phyloP scores from a whole-genome alignment of 2,113 vertebrate species.

The Bubo blakistoni region DNA sequence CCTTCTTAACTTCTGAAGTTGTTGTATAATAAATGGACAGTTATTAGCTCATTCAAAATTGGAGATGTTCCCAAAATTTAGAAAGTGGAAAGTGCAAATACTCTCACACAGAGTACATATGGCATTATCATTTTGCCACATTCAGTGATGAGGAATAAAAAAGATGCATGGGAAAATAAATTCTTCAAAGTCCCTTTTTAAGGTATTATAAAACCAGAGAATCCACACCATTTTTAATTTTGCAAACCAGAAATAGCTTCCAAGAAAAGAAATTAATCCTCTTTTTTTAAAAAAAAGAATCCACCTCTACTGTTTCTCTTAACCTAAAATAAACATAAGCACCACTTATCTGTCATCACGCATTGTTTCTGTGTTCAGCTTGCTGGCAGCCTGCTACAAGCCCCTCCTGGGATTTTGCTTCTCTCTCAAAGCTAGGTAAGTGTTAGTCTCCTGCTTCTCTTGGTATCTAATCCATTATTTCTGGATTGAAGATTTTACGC shows the following conservation, averaged over 20 bases:
- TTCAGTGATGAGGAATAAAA: not conserved
- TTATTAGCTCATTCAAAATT: not conserved
- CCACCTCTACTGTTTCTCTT: not conserved
- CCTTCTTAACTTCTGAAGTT: not conserved
- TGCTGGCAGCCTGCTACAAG: not conserved
- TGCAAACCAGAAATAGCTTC: not conserved
- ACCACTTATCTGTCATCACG: not conserved
- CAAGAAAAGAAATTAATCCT: constrained; percentile 2
- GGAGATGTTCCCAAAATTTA: not conserved
- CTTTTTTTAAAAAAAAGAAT: not conserved
- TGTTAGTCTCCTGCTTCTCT: not conserved
- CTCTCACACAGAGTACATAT: not conserved
- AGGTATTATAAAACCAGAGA: constrained; percentile 17
- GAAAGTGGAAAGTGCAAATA: not conserved
- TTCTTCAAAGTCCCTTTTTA: not conserved
- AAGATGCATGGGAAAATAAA: not conserved
- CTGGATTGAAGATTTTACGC: not conserved
- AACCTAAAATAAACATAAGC: constrained; percentile 10
- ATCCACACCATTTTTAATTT: not conserved
- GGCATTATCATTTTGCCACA: not conserved
- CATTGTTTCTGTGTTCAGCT: not conserved
- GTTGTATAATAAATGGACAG: not conserved
- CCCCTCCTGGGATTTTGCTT: not conserved
- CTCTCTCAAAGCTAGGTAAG: not conserved
- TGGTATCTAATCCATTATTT: not conserved